phyloP scores from a whole-genome alignment of 2,888 invertebrate species.

The Yponomeuta malinellus region DNA sequence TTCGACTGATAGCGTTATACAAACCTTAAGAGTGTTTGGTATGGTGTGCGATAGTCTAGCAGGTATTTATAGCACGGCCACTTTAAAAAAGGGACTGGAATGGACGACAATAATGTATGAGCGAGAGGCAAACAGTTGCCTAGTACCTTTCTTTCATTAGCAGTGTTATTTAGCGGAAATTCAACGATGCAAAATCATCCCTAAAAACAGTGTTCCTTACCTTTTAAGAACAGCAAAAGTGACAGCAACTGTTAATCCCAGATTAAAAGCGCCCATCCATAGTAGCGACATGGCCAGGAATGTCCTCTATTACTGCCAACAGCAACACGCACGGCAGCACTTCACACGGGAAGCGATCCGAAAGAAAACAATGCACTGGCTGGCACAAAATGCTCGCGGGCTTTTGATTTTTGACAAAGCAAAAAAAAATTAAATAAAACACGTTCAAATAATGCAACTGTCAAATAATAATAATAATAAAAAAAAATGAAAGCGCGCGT shows the following conservation, averaged over 20 bases:
- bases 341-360: constrained; percentile 27
- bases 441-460: not conserved
- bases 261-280: constrained; percentile 79
- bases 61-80: too few relatives aligned
- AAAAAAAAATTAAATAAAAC: constrained; percentile 9
- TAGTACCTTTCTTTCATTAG: too few relatives aligned
- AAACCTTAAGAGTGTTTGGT: too few relatives aligned
- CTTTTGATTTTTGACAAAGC: constrained; percentile 17
- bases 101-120: too few relatives aligned
- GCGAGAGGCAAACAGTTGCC: too few relatives aligned
- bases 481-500: not conserved
- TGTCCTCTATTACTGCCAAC: not conserved
- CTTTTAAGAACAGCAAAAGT: constrained; percentile 78
- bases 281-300: constrained; percentile 71
- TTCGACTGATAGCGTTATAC: too few relatives aligned
- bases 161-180: not conserved
- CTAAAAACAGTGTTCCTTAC: constrained; percentile 46
- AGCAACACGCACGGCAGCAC: constrained; percentile 23
- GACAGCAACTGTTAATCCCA: constrained; percentile 78
- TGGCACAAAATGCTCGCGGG: constrained; percentile 15
- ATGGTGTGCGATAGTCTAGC: too few relatives aligned
- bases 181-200: not conserved
- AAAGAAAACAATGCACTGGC: constrained; percentile 19
- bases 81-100: too few relatives aligned
- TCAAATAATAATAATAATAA: not conserved